Percentiles rank a stretch among this genome's conserved stretches.
These are phyloP conservation scores for Cataglyphis hispanica DNA, from an alignment of 1,140 invertebrate species.

Conservation along the genomic window DNA sequence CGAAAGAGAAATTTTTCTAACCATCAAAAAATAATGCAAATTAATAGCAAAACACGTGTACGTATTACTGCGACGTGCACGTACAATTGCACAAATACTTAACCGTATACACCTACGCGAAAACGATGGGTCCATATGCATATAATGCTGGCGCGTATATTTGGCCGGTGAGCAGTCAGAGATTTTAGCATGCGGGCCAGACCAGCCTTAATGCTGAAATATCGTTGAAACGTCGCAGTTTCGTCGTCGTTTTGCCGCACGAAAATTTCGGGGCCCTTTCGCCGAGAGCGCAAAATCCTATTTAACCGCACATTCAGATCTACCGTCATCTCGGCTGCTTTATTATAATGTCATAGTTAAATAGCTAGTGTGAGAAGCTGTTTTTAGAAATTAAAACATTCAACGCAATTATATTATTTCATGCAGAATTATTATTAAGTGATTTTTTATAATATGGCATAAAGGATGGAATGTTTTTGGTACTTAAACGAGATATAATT, in stretches of 20 bases:
- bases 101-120: conserved; percentile 52
- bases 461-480: no score
- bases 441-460: no score
- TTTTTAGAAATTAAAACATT: no score
- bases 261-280: conserved; percentile 62
- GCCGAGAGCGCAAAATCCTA: conserved; percentile 34
- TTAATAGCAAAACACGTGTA: neutral
- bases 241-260: conserved; percentile 58
- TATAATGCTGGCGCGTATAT: conserved; percentile 66
- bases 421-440: no score
- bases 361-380: neutral
- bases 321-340: conserved; percentile 18
- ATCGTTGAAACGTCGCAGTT: conserved; percentile 68
- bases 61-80: neutral
- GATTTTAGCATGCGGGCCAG: conserved; percentile 75
- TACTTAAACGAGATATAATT: neutral
- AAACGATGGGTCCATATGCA: conserved; percentile 68
- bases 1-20: neutral
- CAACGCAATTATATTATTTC: no score
- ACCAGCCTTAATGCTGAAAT: conserved; percentile 75
- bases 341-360: conserved; percentile 19
- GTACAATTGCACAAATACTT: conserved; percentile 33
- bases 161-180: conserved; percentile 55
- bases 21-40: neutral
- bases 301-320: conserved; percentile 47